Evolutionary conservation across 2,113 vertebrate genomes (phyloP), one percentile per base, ranked within the genome.

Genomic region (Ploceus nigricollis): DNA sequence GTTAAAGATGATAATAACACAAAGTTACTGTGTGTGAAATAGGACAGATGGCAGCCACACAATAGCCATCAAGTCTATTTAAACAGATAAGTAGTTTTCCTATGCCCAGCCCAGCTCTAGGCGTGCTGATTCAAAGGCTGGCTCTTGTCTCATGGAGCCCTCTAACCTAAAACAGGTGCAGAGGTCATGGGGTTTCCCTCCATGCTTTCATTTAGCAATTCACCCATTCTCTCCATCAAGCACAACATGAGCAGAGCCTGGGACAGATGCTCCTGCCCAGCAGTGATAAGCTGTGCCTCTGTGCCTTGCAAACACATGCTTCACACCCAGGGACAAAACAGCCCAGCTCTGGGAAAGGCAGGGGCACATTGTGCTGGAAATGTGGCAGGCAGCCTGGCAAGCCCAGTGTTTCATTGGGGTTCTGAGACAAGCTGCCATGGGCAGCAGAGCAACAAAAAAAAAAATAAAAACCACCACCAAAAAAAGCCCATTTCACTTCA

Each of bases 41-140:
- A n/a, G 84, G 71, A 66, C 96, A 96, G 96, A 95, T 97, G 95
- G 95, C 81, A 91, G 72, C 53, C 71, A 65, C 90, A 95, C 64
- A 96, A 94, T 28, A 93, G 78, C 73, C 75, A 82, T 85, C 63
- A 88, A 84, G 73, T 54, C 88, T 70, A 83, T 81, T 92, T 77
- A 93, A 89, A 94, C 33, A 94, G 82, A 66, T 48, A 90, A 90
- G 84, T 13, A 51, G 48, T 70, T 65, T 79, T 54, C 19, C 63
- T 50, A 42, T 1, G 2, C 47, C 56, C 86, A 87, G 24, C 39
- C 30, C 79, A 50, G 91, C 69, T 81, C 53, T 6, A 54, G 60
- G 57, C 15, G 1, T 64, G 94, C 68, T 48, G 45, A 82, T 87
- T 72, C 91, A 79, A 86, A 93, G 54, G 35, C 25, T 2, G 4